These are phyloP conservation scores for Lynx canadensis DNA, from an alignment of 2,113 vertebrate genomes.

Conservation along the genomic window DNA sequence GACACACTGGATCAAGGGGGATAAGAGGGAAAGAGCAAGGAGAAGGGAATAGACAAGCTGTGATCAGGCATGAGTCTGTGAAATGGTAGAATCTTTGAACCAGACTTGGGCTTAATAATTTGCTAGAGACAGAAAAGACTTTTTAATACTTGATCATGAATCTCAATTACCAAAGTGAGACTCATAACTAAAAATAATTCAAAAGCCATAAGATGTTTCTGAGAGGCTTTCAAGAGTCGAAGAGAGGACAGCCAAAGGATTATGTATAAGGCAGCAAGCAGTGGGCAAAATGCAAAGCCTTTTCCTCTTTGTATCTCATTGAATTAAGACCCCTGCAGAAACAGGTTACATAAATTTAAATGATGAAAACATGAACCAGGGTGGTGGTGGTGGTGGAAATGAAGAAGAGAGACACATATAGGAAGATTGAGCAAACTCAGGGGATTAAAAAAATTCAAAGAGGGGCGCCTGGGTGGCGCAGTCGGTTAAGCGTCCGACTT, in stretches of 20 bases:
- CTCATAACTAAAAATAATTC: not conserved
- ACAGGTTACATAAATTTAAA: not conserved
- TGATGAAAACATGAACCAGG: not conserved
- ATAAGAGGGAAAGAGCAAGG: not conserved
- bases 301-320: not conserved
- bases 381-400: not conserved
- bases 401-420: not conserved
- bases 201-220: not conserved
- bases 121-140: not conserved
- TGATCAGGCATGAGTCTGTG: not conserved
- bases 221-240: not conserved
- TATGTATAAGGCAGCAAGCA: not conserved
- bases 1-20: not conserved
- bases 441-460: not conserved
- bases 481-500: no score
- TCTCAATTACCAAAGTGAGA: slow-evolving; percentile 5
- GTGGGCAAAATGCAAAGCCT: not conserved
- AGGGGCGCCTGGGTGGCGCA: no score
- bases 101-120: not conserved
- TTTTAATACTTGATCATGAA: not conserved
- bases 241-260: not conserved
- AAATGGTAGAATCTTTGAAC: not conserved
- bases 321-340: not conserved
- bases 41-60: not conserved
- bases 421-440: not conserved